Base-by-base conservation (phyloP, 2,113 vertebrate genomes). In the Podarcis cretensis region DNA sequence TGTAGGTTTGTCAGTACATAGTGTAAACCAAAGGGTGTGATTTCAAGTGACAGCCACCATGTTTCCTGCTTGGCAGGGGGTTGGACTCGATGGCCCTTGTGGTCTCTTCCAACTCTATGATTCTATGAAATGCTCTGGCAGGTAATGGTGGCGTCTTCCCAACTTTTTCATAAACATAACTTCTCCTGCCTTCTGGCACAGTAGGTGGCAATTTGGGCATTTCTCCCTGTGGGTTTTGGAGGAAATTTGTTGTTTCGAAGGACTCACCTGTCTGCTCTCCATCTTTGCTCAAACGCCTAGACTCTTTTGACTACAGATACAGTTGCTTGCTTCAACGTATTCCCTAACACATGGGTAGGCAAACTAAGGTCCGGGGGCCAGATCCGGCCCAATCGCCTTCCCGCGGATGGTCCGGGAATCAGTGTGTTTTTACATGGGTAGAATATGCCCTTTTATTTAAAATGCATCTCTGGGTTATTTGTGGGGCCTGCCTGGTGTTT, bases 141-240 rank as follows among this genome's bases (percentile, higher is more conserved):
- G 3, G 18, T 8, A 0, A 6, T 20, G 1, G 32, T 6, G 2
- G 20, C 1, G 1, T 3, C 25, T 27, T 9, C 5, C 48, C 6
- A 14, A n/a, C n/a, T 27, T 30, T 65, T 20, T 63, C 4, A 74
- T 32, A 85, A 57, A 25, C 5, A 9, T 48, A 35, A 16, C 7
- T 25, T 76, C 40, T 43, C 9, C 14, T 57, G 27, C 35, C 3
- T 25, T 63, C 59, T 32, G 27, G 5, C 32, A 20, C 25, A 37
- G 18, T 3, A 12, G 32, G 43, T 1, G 12, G 69, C 12, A 12
- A 6, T 8, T 2, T 5, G 18, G 9, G 3, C 43, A 9, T 35
- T 48, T 9, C 13, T 74, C 27, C 35, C 20, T 21, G 1, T 25
- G 13, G 48, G 10, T 37, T 14, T 35, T 37, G 27, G 6, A 35